Evolutionary conservation across 2,888 invertebrate species (phyloP).

Genomic region (Chironomus tentans): DNA sequence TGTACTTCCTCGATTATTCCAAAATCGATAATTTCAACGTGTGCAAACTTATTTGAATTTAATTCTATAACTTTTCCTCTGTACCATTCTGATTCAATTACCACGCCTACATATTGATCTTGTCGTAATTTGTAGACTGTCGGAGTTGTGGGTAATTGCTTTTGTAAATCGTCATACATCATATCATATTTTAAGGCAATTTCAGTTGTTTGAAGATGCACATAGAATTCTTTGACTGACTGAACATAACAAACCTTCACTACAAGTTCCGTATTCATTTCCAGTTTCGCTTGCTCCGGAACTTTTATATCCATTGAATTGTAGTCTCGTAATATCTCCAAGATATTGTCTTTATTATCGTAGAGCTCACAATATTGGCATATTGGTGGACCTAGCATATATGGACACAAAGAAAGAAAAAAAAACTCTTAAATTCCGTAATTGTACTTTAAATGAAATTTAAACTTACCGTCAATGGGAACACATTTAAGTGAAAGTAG

Average conservation of each 20-base stretch:
- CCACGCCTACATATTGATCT: background rate
- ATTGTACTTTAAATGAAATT: background rate
- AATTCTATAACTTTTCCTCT: background rate
- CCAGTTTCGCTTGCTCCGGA: background rate
- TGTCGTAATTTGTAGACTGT: background rate
- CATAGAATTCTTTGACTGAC: slow-evolving; percentile 13
- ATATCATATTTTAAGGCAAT: background rate
- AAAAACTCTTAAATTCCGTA: background rate
- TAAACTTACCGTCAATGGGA: background rate
- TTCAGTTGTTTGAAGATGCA: background rate
- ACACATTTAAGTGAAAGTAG: slow-evolving; percentile 7
- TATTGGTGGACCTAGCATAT: background rate
- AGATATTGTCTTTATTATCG: background rate
- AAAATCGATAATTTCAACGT: slow-evolving; percentile 2
- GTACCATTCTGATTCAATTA: background rate
- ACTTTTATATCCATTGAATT: background rate
- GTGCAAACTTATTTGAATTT: background rate
- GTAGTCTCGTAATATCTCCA: background rate
- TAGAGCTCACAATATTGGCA: slow-evolving; percentile 15
- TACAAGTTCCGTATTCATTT: background rate
- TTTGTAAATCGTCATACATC: background rate
- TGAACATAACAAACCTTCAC: slow-evolving; percentile 10
- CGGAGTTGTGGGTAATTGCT: background rate
- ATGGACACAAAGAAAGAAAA: background rate
- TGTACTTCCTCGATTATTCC: slow-evolving; percentile 7